These are phyloP conservation scores for Harpalus rufipes DNA, from an alignment of 2,888 invertebrate species.

Conservation along the genomic window DNA sequence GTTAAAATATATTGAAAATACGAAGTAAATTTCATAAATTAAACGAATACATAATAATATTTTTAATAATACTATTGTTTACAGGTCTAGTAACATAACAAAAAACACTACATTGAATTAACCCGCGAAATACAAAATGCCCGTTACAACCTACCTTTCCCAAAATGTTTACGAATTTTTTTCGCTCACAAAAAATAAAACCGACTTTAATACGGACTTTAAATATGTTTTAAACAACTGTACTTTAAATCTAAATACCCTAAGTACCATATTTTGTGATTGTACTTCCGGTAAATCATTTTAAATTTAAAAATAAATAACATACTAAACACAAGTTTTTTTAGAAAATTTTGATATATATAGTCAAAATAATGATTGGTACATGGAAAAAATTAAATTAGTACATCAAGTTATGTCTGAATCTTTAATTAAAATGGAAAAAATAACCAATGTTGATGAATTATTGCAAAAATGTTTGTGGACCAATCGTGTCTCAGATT, in stretches of 20 bases:
- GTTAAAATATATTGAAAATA: too few species aligned
- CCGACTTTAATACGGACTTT: not conserved
- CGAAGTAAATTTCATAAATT: too few species aligned
- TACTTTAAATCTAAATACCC: slow-evolving; percentile 25
- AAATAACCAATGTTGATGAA: not conserved
- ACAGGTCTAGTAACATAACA: too few species aligned
- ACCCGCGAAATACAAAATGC: not conserved
- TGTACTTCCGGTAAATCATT: not conserved
- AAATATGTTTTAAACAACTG: slow-evolving; percentile 24
- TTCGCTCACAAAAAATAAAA: not conserved
- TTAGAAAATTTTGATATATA: slow-evolving; percentile 32
- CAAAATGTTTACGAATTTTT: not conserved
- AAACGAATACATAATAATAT: too few species aligned
- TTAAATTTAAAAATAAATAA: not conserved
- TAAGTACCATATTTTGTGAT: slow-evolving; percentile 26
- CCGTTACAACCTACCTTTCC: not conserved
- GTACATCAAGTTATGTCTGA: slow-evolving; percentile 27
- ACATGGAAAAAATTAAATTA: slow-evolving; percentile 34
- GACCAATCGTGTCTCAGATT: slow-evolving; percentile 53
- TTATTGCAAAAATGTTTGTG: slow-evolving; percentile 42
- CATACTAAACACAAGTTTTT: not conserved
- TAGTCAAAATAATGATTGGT: slow-evolving; percentile 44
- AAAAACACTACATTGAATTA: not conserved
- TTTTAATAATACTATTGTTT: too few species aligned
- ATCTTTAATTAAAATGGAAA: slow-evolving; percentile 9